Conservation (phyloP, 1,140 invertebrate genomes). For the Carcinoscorpius rotundicauda region DNA sequence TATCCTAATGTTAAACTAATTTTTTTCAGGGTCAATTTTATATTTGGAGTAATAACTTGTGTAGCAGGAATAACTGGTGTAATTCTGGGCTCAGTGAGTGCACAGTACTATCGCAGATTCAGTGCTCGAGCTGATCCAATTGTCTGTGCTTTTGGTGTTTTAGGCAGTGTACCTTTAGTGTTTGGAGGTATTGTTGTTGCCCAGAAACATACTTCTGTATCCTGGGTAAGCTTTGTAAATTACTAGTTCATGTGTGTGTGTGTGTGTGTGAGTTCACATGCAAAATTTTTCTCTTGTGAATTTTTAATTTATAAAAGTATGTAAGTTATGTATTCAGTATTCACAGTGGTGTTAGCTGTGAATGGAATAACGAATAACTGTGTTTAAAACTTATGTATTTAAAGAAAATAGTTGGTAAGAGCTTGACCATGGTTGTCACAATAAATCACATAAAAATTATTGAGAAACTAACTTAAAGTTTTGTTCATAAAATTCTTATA, state of each 20-base stretch:
- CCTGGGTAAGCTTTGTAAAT: constrained; percentile 44
- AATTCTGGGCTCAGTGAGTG: constrained; percentile 62
- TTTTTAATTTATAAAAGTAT: too few relatives aligned
- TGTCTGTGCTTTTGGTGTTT: constrained; percentile 77
- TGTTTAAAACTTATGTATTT: too few relatives aligned
- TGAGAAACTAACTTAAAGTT: neutral
- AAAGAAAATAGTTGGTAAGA: too few relatives aligned
- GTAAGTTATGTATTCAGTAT: too few relatives aligned
- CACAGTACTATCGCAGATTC: constrained; percentile 50
- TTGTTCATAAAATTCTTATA: neutral
- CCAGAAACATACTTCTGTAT: constrained; percentile 42
- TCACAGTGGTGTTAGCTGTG: too few relatives aligned
- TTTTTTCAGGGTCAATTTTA: constrained; percentile 58
- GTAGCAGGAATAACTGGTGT: constrained; percentile 84
- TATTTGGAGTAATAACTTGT: constrained; percentile 91
- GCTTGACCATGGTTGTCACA: neutral
- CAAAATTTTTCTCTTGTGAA: neutral
- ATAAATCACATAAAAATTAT: neutral
- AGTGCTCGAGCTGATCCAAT: constrained; percentile 70
- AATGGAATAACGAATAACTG: too few relatives aligned
- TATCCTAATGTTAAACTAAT: constrained; percentile 6
- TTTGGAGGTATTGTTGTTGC: constrained; percentile 58
- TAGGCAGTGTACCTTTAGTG: constrained; percentile 72
- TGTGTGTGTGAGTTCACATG: neutral
- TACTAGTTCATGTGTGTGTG: neutral